Evolutionary conservation across 2,888 invertebrate genomes (phyloP), one percentile per base, ranked within the genome.

Genomic region (Sinhomidia bicolor): DNA sequence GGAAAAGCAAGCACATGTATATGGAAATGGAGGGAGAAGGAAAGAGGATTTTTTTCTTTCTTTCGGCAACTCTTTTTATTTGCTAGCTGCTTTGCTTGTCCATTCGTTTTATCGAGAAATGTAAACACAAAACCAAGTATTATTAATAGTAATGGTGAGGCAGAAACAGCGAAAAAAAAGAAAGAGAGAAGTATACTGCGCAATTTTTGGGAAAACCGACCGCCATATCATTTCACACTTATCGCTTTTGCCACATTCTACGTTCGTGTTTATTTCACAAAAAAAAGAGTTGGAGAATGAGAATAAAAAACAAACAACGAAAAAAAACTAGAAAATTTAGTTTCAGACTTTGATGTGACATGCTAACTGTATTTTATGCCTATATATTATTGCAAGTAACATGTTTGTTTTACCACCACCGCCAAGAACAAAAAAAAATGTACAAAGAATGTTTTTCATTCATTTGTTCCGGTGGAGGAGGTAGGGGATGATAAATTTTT

Each of bases 111-210:
- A 68, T 68, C 65, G 4, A 14, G 36, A 36, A 68, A 36, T 68
- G 65, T 36, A 68, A 68, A 68, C 65, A 68, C 32, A 36, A 68
- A 68, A 68, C 12, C 29, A n/a, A 32, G 29, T 68, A 68, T 68
- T 68, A 36, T 7, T n/a, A 36, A 12, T 32, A 60, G 6, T 60
- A 26, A 9, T 36, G 7, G 36, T 36, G 36, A 36, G 36, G n/a
- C n/a, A 26, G 26, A 1, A 20, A 20, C 60, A 32, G 26, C n/a
- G 4, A 68, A 3, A 36, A 68, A 14, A 68, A 17, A 14, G n/a
- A n/a, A n/a, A n/a, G n/a, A n/a, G n/a, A n/a, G n/a, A n/a, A n/a
- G n/a, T n/a, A n/a, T n/a, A 32, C 36, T 36, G 65, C 32, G 36
- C 36, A 68, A 68, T 68, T 68, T n/a, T 32, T 12, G 7, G 17